Evolutionary conservation across 1,140 invertebrate species (phyloP).

Genomic region (Varroa destructor): DNA sequence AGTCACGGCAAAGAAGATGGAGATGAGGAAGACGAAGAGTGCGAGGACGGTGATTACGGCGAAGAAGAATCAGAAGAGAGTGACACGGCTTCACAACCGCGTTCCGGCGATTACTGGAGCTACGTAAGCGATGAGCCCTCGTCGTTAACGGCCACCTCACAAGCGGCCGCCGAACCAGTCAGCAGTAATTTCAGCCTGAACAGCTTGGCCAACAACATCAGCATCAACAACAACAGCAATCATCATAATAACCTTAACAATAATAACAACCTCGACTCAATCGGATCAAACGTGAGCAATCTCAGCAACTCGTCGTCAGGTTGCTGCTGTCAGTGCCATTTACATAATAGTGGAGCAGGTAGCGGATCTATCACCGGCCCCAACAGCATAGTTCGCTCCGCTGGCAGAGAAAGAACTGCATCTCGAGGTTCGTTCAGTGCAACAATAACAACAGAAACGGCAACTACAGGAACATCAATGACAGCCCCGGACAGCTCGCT

Average conservation of each 20-base stretch:
- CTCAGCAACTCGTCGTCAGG: slow-evolving; percentile 23
- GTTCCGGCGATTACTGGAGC: slow-evolving; percentile 32
- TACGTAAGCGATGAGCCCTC: slow-evolving; percentile 52
- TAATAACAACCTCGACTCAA: slow-evolving; percentile 3
- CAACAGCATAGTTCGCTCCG: neutral
- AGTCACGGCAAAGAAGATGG: slow-evolving; percentile 48
- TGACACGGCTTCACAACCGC: slow-evolving; percentile 42
- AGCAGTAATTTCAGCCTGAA: slow-evolving; percentile 3
- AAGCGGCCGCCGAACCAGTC: slow-evolving; percentile 30
- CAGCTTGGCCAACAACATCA: neutral
- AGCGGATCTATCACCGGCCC: neutral
- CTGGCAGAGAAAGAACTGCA: neutral
- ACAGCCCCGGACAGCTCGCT: neutral
- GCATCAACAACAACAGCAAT: neutral
- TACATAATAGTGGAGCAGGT: slow-evolving; percentile 2
- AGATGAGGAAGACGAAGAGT: slow-evolving; percentile 51
- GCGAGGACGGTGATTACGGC: slow-evolving; percentile 42
- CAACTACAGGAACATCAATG: neutral
- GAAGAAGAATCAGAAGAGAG: slow-evolving; percentile 30
- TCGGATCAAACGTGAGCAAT: slow-evolving; percentile 1
- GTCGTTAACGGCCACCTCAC: slow-evolving; percentile 31
- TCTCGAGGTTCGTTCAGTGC: no score
- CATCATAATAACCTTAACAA: neutral
- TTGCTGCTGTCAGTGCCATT: slow-evolving; percentile 37
- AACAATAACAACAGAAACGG: neutral